phyloP scores from a whole-genome alignment of 2,113 vertebrate species.

The Strigops habroptila region DNA sequence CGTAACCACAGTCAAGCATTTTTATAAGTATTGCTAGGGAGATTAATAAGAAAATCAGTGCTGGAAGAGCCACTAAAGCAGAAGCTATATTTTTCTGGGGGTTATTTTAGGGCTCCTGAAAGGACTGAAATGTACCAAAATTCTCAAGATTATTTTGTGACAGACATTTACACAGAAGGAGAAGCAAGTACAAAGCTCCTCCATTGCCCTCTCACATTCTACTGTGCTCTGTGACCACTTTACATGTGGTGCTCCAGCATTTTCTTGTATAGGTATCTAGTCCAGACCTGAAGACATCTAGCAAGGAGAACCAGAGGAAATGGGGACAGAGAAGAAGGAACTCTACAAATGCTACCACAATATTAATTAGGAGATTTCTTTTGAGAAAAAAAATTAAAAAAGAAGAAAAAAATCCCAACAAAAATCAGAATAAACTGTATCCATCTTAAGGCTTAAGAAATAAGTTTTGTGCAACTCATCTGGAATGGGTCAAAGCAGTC shows the following conservation, averaged over 20 bases:
- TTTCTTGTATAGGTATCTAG: not conserved
- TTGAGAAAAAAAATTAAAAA: not conserved
- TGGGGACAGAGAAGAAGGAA: not conserved
- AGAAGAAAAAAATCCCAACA: not conserved
- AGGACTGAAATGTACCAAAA: not conserved
- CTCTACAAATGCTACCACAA: not conserved
- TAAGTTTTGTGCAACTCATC: not conserved
- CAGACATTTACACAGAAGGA: not conserved
- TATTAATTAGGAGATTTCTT: not conserved
- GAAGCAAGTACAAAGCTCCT: not conserved
- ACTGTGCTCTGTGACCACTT: not conserved
- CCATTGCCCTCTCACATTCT: not conserved
- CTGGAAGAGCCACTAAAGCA: conserved; percentile 29
- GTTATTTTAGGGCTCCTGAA: not conserved
- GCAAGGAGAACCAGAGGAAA: not conserved
- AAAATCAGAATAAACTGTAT: not conserved
- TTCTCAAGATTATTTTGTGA: not conserved
- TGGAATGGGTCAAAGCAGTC: not conserved
- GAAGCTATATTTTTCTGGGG: not conserved
- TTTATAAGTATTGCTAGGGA: conserved; percentile 62
- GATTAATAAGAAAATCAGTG: conserved; percentile 51
- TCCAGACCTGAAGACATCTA: not conserved
- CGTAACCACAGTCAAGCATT: conserved; percentile 53
- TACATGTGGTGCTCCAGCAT: not conserved
- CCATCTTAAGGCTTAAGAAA: not conserved